Evolutionary conservation across 2,888 invertebrate genomes (phyloP).

Genomic region (Eupithecia subfuscata): DNA sequence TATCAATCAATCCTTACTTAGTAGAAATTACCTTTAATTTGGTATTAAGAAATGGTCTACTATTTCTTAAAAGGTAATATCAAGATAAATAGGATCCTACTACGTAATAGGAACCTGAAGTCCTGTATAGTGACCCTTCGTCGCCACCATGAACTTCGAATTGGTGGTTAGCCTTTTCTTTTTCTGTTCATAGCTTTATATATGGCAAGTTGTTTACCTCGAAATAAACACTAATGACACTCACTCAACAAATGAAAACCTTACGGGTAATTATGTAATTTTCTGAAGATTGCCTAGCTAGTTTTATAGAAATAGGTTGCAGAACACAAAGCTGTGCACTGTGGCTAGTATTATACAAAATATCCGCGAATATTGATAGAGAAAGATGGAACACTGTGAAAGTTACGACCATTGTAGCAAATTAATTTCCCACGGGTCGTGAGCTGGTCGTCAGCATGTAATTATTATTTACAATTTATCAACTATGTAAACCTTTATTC

Average conservation of each 20-base stretch:
- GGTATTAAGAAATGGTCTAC: neutral
- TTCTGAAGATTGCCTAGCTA: too few species aligned
- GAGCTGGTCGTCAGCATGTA: slow-evolving; percentile 36
- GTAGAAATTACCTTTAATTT: neutral
- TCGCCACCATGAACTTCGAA: too few species aligned
- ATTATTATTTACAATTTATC: slow-evolving; percentile 54
- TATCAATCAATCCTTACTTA: neutral
- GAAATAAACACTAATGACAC: too few species aligned
- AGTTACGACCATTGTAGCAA: slow-evolving; percentile 55
- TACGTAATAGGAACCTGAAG: neutral
- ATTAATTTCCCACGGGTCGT: slow-evolving; percentile 60
- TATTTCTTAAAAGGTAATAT: neutral
- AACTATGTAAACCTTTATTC: too few species aligned
- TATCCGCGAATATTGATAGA: slow-evolving; percentile 45
- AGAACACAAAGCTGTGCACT: neutral
- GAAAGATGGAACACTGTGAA: slow-evolving; percentile 52
- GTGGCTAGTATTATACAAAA: neutral
- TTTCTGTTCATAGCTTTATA: too few species aligned
- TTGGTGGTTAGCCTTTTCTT: too few species aligned
- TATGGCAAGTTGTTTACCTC: too few species aligned
- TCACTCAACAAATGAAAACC: too few species aligned
- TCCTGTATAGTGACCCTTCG: too few species aligned
- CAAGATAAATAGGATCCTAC: neutral
- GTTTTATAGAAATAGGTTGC: neutral
- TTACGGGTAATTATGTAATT: too few species aligned